Base-by-base conservation (phyloP, 1,140 invertebrate genomes). In the Drosophila biarmipes region DNA sequence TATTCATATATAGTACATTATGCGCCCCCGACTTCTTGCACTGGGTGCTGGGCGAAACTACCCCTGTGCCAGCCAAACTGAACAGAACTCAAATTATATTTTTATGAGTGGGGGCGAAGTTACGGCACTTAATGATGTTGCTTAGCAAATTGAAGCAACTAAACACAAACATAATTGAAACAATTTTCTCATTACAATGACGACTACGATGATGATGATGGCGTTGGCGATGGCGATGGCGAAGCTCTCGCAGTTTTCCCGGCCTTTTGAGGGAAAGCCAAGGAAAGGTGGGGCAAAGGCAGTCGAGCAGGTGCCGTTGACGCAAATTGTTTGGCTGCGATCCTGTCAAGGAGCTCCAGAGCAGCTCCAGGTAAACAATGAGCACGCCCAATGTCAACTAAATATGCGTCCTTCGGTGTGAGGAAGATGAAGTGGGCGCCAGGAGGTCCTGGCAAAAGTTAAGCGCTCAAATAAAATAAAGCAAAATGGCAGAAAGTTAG, bases 91-190 rank as follows among this genome's bases (percentile, higher is more conserved):
- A 78, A 87, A 79, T 87, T 81, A 75, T 79, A 87, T 86, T 87
- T 86, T 87, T 89, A 87, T 67, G 75, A 63, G 69, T 54, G 46
- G 73, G 38, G 45, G 52, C 78, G 62, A 79, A 82, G 84, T 82
- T 79, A 73, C 75, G 79, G 56, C 75, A 89, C 84, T 89, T 89
- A 89, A 89, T 89, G 84, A 89, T 89, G 84, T 89, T 89, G 84
- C 84, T 89, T 89, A 89, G 84, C 84, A 89, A 89, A 89, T 89
- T 89, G 84, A 84, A 89, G 84, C 84, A 89, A 89, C 84, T 89
- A 89, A 89, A 89, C 84, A 82, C 84, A 89, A 89, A 89, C 84
- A 89, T 89, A 89, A 89, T 89, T 89, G 84, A 89, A 89, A 89
- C 84, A 89, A 89, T 89, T 89, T 89, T 89, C 84, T 89, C 84